Base-by-base conservation (phyloP, 2,797 vertebrate species). In the Tapera naevia region DNA sequence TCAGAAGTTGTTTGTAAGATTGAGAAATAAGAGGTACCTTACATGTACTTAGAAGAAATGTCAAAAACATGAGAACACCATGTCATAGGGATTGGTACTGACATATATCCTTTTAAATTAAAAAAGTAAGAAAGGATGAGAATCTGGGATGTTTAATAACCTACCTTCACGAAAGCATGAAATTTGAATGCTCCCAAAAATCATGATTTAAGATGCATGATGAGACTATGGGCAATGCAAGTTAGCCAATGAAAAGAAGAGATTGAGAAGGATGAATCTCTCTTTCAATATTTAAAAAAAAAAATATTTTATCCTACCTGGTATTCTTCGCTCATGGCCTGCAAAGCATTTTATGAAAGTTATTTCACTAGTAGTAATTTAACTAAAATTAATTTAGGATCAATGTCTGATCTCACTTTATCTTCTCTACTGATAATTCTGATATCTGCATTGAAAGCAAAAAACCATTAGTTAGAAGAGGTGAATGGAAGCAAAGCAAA, bases 61-160 rank as follows among this genome's bases (percentile, higher is more conserved):
- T 89, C 71, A 93, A 91, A 97, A 96, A 35, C 27, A 84, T 71
- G 61, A 94, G 60, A 91, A 89, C 60, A 57, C 30, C 11, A 11
- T 76, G 15, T 65, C 43, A 86, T 30, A 54, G 51, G 74, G 17
- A 43, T 30, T 88, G 14, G 39, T 85, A 94, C 80, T 95, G 93
- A 91, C 56, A 67, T 46, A 35, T 19, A 80, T 5, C 28, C 27
- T 96, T 91, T 94, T 66, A 91, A 83, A 58, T 65, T 60, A 46
- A 13, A 61, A 78, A 60, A 33, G 1, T n/a, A 6, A 28, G 37
- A 76, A 43, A 74, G 22, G 12, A 17, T 69, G 24, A 80, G 33
- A 80, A 56, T 23, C 17, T 72, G 16, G 18, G 24, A 5, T 50
- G 10, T 80, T 39, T 82, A 17, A 64, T 33, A 71, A 61, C n/a